phyloP scores from a whole-genome alignment of 1,140 invertebrate species.

The Belonocnema kinseyi region DNA sequence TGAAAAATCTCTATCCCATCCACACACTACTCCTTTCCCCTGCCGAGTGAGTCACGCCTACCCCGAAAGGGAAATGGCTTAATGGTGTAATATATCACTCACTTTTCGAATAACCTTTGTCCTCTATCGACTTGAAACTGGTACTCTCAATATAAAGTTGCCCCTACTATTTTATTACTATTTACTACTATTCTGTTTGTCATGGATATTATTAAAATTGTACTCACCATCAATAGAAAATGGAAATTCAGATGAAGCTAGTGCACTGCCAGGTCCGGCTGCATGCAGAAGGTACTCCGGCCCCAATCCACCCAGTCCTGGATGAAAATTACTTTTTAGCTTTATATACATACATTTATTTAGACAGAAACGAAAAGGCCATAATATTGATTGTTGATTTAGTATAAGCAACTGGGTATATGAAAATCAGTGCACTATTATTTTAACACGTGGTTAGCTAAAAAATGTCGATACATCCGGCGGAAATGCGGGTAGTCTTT shows the following conservation, averaged over 20 bases:
- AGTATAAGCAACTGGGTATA: neutral
- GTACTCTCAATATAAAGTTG: neutral
- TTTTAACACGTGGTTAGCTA: slow-evolving; percentile 44
- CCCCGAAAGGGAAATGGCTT: too few relatives aligned
- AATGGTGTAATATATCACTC: too few relatives aligned
- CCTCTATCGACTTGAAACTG: slow-evolving; percentile 38
- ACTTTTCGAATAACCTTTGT: slow-evolving; percentile 50
- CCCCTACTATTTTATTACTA: slow-evolving; percentile 43
- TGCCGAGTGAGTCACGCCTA: too few relatives aligned
- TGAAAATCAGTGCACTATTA: slow-evolving; percentile 32
- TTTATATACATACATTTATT: neutral
- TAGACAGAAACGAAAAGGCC: neutral
- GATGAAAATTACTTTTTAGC: slow-evolving; percentile 51
- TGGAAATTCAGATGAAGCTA: slow-evolving; percentile 86
- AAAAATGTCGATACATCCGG: slow-evolving; percentile 55
- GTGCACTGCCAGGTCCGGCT: slow-evolving; percentile 84
- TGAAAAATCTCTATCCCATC: too few relatives aligned
- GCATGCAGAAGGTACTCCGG: slow-evolving; percentile 86
- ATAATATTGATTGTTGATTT: neutral
- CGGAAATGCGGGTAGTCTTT: slow-evolving; percentile 69
- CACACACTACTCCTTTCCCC: too few relatives aligned
- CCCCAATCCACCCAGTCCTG: slow-evolving; percentile 82
- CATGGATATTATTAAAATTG: neutral
- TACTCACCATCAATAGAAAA: slow-evolving; percentile 87
- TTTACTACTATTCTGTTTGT: neutral